Evolutionary conservation across 2,797 vertebrate species (phyloP).

Genomic region (Lindbergichthys nudifrons): DNA sequence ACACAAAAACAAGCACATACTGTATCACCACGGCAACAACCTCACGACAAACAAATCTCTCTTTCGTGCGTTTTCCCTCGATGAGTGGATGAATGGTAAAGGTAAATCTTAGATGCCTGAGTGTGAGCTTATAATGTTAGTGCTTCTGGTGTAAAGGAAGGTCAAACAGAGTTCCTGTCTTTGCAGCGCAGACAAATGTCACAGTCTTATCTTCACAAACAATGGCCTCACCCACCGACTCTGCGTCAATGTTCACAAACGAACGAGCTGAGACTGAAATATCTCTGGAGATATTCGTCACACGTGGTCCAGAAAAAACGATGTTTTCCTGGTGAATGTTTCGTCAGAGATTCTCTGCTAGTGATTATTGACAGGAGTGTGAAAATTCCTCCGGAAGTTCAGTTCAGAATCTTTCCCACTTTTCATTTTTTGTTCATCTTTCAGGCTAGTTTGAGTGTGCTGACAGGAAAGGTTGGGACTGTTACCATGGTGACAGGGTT

Average conservation of each 20-base stretch:
- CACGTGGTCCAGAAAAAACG: slow-evolving; percentile 29
- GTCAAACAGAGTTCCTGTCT: slow-evolving; percentile 51
- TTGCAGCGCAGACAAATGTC: slow-evolving; percentile 56
- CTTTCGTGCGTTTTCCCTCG: slow-evolving; percentile 26
- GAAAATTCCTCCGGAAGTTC: slow-evolving; percentile 27
- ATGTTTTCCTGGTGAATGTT: slow-evolving; percentile 20
- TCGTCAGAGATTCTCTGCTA: slow-evolving; percentile 39
- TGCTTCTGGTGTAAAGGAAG: slow-evolving; percentile 68
- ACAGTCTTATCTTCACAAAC: slow-evolving; percentile 68
- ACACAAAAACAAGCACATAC: slow-evolving; percentile 32
- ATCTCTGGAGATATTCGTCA: slow-evolving; percentile 46
- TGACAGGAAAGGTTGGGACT: slow-evolving; percentile 95
- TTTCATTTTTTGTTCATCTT: slow-evolving; percentile 19
- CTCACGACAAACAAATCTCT: slow-evolving; percentile 14
- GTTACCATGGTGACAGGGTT: slow-evolving; percentile 99
- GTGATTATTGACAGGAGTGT: slow-evolving; percentile 45
- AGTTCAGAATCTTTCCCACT: slow-evolving; percentile 18
- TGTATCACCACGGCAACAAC: slow-evolving; percentile 39
- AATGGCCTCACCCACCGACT: slow-evolving; percentile 52
- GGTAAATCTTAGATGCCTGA: slow-evolving; percentile 77
- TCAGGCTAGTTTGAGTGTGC: slow-evolving; percentile 95
- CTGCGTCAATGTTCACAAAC: slow-evolving; percentile 50
- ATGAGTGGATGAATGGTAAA: slow-evolving; percentile 54
- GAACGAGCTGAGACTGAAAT: slow-evolving; percentile 40
- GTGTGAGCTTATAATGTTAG: slow-evolving; percentile 78